Evolutionary conservation across 92 coral and sea anemone species (phyloP), one percentile per base, ranked within the genome.

Genomic region (Parazoanthus atlanticus): DNA sequence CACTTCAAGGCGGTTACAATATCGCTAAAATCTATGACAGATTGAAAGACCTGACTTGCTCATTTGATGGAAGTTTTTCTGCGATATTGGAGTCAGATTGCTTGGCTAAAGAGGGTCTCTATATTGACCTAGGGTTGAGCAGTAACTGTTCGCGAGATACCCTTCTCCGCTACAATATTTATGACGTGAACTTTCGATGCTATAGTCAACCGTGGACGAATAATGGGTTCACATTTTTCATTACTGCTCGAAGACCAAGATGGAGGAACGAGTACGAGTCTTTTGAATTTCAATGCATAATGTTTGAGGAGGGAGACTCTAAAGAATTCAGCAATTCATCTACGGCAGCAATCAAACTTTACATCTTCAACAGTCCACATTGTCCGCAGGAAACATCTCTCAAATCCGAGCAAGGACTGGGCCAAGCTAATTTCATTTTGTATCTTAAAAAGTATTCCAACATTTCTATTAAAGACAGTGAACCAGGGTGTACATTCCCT

Each of bases 81-180:
- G 94, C 92, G 10, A 72, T 86, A 7, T 88, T 94, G 16, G 98
- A 94, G 78, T 91, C 98, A 15, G 94, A 94, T 78, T 94, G 98
- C 72, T 29, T 94, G 34, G 89, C 90, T 28, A 91, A 91, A 88
- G 98, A 94, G 28, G 98, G 98, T 79, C 61, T 94, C 33, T 70
- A 78, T 21, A 90, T 94, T 15, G 89, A 89, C 69, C 76, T 93
- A 32, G 85, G 90, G 1, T 33, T 25, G 5, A 29, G 56, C 11
- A 84, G 85, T 29, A 86, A 91, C 74, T 94, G 98, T 47, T 89
- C 86, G 43, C 43, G 52, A 28, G 38, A 43, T 30, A 43, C 84
- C 0, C 58, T 83, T 13, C 58, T 25, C 61, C 61, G 28, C 34
- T 41, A 58, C 34, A 40, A 43, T 11, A 29, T 84, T 69, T 47